phyloP scores from a whole-genome alignment of 1,140 invertebrate genomes.

The Halictus rubicundus region DNA sequence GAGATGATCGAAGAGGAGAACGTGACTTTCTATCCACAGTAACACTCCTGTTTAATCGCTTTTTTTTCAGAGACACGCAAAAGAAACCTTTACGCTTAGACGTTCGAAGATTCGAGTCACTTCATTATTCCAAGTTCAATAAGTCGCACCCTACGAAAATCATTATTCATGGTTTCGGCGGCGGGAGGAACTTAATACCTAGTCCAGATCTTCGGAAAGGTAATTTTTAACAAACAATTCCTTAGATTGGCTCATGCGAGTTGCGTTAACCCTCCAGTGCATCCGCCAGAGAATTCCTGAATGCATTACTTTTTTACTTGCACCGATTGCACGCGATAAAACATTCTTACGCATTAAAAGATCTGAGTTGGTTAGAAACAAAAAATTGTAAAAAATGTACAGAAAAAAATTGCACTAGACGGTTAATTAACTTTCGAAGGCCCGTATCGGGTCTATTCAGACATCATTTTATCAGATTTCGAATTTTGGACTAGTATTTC shows the following conservation, averaged over 20 bases:
- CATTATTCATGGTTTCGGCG: conserved; percentile 91
- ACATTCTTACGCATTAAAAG: too few species aligned
- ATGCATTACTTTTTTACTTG: too few species aligned
- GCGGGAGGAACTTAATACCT: conserved; percentile 88
- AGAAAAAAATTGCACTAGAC: too few species aligned
- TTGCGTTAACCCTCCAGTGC: too few species aligned
- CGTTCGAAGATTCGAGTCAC: conserved; percentile 84
- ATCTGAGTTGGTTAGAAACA: too few species aligned
- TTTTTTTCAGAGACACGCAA: conserved; percentile 85
- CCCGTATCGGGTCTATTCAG: too few species aligned
- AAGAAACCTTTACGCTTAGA: conserved; percentile 86
- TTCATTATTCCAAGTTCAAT: conserved; percentile 88
- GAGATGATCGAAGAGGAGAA: neutral
- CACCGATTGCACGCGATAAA: too few species aligned
- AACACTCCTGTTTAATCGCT: neutral
- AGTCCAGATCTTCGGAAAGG: conserved; percentile 89
- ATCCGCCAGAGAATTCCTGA: too few species aligned
- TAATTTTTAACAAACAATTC: conserved; percentile 55
- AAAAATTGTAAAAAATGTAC: too few species aligned
- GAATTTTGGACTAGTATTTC: too few species aligned
- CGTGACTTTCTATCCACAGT: neutral
- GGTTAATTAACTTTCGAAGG: too few species aligned
- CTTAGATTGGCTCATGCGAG: neutral
- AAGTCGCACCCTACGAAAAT: conserved; percentile 88
- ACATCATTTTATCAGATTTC: too few species aligned